Conservation (phyloP, 2,113 vertebrate genomes). For the Triplophysa rosa region DNA sequence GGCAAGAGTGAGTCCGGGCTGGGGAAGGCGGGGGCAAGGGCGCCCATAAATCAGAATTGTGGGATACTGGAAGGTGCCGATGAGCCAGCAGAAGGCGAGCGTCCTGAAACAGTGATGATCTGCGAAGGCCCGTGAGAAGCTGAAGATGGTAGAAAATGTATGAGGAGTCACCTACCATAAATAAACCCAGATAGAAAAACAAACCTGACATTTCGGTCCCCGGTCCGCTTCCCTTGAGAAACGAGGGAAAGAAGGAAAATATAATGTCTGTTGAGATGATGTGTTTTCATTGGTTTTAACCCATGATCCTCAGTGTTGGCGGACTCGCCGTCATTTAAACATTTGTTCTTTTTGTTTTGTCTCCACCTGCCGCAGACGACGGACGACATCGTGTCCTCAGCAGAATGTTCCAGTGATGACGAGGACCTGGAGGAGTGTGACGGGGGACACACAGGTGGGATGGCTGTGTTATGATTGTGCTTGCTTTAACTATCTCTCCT, state of each 20-base stretch:
- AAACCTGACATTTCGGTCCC: conserved; percentile 24
- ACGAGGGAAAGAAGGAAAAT: conserved; percentile 65
- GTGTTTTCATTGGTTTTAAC: conserved; percentile 6
- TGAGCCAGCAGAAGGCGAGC: conserved; percentile 60
- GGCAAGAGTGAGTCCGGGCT: conserved; percentile 51
- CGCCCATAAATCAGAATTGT: conserved; percentile 72
- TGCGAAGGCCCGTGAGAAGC: conserved; percentile 58
- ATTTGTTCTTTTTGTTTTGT: conserved; percentile 20
- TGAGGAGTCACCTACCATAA: conserved; percentile 59
- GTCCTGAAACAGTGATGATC: conserved; percentile 63
- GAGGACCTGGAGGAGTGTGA: conserved; percentile 98
- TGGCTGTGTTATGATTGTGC: conserved; percentile 90
- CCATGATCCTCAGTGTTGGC: conserved; percentile 12
- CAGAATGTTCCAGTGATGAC: conserved; percentile 96
- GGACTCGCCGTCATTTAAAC: neutral
- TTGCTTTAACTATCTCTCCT: conserved; percentile 79
- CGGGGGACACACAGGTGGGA: conserved; percentile 95
- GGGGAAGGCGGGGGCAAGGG: conserved; percentile 29
- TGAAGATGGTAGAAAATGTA: conserved; percentile 68
- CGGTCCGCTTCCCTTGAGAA: conserved; percentile 49
- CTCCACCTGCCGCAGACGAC: conserved; percentile 78
- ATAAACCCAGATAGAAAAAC: conserved; percentile 62
- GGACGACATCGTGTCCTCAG: conserved; percentile 95
- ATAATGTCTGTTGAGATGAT: neutral
- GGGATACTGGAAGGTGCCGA: conserved; percentile 64